Conservation (phyloP, 2,113 vertebrate species). For the Saccopteryx leptura region DNA sequence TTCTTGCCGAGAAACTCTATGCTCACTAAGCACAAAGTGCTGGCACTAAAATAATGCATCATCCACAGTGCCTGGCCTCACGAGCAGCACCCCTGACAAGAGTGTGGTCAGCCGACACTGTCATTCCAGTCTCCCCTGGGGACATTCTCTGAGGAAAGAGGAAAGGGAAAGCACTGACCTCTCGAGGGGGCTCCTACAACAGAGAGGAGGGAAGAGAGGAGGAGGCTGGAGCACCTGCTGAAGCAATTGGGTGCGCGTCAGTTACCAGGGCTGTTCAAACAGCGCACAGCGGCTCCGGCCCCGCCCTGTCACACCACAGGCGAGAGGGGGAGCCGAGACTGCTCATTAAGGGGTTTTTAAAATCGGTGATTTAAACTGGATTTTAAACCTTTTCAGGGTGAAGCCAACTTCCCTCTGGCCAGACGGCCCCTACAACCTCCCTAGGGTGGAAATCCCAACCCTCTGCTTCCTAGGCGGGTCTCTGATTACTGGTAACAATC, state of each 20-base stretch:
- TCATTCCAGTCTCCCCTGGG: neutral
- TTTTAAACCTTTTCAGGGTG: neutral
- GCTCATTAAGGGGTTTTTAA: neutral
- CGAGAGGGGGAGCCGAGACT: neutral
- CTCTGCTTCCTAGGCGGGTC: neutral
- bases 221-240: neutral
- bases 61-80: neutral
- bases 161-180: neutral
- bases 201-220: neutral
- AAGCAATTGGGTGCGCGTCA: neutral
- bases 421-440: neutral
- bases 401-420: neutral
- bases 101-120: neutral
- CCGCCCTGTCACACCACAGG: no score
- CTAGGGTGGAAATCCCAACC: neutral
- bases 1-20: neutral
- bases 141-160: neutral
- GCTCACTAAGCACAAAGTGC: neutral
- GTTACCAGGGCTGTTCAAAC: no score
- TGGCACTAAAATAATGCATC: neutral
- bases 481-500: neutral
- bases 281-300: no score
- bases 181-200: neutral
- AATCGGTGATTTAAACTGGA: neutral
- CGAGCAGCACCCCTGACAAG: neutral